A percentile compares a stretch with the other conserved stretches of the same genome.
These are phyloP conservation scores for Hassar affinis DNA, from an alignment of 2,113 vertebrate genomes.

Conservation along the genomic window DNA sequence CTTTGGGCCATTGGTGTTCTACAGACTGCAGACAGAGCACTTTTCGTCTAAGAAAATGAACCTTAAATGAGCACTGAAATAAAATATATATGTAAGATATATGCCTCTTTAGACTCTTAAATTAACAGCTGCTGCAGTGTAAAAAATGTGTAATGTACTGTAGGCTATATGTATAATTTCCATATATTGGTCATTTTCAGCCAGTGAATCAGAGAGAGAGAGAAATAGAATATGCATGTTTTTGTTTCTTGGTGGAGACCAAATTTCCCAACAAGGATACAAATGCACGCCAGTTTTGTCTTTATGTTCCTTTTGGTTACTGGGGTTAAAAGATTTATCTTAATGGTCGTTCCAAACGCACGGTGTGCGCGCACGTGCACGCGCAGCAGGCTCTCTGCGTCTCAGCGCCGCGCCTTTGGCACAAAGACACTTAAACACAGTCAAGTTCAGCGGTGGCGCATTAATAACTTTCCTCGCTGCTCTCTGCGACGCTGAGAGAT, in stretches of 20 bases:
- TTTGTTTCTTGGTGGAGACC: not conserved
- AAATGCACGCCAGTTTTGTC: not conserved
- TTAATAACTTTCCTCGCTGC: not conserved
- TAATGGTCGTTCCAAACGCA: not conserved
- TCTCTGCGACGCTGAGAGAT: not conserved
- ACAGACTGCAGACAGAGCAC: not conserved
- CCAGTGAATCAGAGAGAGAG: not conserved
- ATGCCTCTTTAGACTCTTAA: not conserved
- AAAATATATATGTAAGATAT: too few relatives aligned
- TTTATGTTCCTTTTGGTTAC: not conserved
- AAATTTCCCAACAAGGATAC: not conserved
- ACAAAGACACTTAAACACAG: not conserved
- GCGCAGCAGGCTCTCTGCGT: conserved; percentile 6
- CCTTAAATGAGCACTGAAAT: not conserved
- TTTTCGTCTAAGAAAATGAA: not conserved
- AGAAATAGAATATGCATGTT: not conserved
- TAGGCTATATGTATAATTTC: not conserved
- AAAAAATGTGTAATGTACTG: not conserved
- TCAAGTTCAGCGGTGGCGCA: conserved; percentile 8
- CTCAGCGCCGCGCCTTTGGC: not conserved
- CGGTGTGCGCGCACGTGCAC: not conserved
- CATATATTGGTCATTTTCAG: not conserved
- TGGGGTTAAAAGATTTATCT: too few relatives aligned
- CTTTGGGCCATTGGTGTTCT: not conserved
- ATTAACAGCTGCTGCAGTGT: not conserved